Base-by-base conservation (phyloP, 2,888 invertebrate species). In the Sepioteuthis lessoniana region DNA sequence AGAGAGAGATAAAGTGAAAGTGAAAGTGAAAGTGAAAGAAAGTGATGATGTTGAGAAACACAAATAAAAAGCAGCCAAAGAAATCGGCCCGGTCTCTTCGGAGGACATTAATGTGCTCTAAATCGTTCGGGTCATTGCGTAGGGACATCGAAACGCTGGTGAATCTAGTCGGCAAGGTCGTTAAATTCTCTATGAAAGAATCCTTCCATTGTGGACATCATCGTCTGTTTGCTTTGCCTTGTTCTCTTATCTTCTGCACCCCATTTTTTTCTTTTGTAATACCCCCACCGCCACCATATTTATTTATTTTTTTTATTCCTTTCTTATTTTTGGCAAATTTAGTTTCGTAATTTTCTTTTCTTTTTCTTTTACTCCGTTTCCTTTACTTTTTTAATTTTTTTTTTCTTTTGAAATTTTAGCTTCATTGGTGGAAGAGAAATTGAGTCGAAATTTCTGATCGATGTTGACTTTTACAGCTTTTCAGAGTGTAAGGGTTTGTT, bases 121-220 rank as follows among this genome's bases (percentile, higher is more conserved):
- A 76, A 76, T 76, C 13, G 76, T 8, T 1, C 76, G 76, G 76
- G 76, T 76, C 76, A 76, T 76, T 76, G 76, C 76, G 76, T 76
- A 76, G 76, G 76, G 31, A 76, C 76, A 31, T 76, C 10, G n/a
- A 76, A 76, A n/a, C 76, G 31, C 76, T 76, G 31, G 76, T n/a
- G 76, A 76, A 76, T 76, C 76, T n/a, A 31, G 31, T 50, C 76
- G n/a, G 76, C 31, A 76, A 76, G 76, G n/a, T 76, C 76, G 76
- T 76, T 76, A 76, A 76, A 76, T n/a, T 76, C 76, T 76, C 76
- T n/a, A 76, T 76, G 76, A 76, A 76, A 76, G 76, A 31, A 76
- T 76, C 76, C 76, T 1, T 31, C 76, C 76, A 76, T 76, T 76
- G 76, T 76, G 76, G 76, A 76, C n/a, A 76, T 31, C 31, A 76